Base-by-base conservation (phyloP, 2,113 vertebrate species). In the Corythornis madagascariensis region DNA sequence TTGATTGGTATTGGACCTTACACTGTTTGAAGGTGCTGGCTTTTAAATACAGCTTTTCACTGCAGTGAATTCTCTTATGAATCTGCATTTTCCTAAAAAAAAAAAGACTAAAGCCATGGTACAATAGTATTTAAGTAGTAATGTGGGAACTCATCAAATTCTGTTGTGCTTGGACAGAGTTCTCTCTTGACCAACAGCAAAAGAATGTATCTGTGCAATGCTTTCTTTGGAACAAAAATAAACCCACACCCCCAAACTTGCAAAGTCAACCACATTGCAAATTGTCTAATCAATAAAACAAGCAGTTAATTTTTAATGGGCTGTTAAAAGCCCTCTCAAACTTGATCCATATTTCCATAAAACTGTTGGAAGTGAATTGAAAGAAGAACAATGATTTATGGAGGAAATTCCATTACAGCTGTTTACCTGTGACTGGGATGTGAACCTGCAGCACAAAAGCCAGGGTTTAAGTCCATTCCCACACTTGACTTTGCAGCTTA, bases 221-320 rank as follows among this genome's bases (percentile, higher is more conserved):
- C 5, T 82, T 86, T 64, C 42, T 76, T 89, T 89, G 63, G 56
- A 92, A 74, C 21, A 57, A 81, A 75, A 86, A 48, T 76, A 33
- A 29, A 59, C 57, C 48, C n/a, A 6, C 13, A 20, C 1, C 59
- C 57, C 40, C 29, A n/a, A 63, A 80, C 61, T 53, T 90, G 33
- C 81, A 87, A 75, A 90, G 74, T 83, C 84, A 92, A 95, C 61
- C 66, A 82, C 53, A 38, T 48, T 93, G 59, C 56, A 90, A 83
- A 91, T 92, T 81, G 64, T 66, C 72, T 61, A 89, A 95, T 97
- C 95, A 89, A 95, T 96, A 96, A 86, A 91, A 89, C 48, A 95
- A 89, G 65, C 4, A 24, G 50, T 96, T 95, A 96, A 93, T 96
- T 96, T 96, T 96, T 96, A 97, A 97, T 96, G 93, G 29, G 69